These are phyloP conservation scores for Calameuta idolon DNA, from an alignment of 2,888 invertebrate species.

Conservation along the genomic window DNA sequence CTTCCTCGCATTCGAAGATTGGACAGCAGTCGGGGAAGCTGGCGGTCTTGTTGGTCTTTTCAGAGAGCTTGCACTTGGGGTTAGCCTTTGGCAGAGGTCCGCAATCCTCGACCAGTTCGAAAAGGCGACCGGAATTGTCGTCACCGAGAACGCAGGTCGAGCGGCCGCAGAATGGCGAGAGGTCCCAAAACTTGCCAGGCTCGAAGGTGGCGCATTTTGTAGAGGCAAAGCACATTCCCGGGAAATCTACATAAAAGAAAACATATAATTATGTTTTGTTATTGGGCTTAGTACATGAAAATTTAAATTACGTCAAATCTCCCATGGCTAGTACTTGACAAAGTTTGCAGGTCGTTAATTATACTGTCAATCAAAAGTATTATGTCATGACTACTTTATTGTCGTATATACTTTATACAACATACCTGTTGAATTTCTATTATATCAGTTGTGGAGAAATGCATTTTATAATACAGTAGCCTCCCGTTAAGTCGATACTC, in stretches of 20 bases:
- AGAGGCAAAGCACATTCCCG: slow-evolving; percentile 91
- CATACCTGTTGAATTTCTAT: not conserved
- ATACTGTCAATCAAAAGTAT: not conserved
- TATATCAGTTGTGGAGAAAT: not conserved
- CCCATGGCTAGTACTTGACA: not conserved
- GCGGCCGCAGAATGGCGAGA: slow-evolving; percentile 91
- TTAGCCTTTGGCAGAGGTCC: slow-evolving; percentile 89
- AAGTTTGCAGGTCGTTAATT: not conserved
- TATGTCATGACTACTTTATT: not conserved
- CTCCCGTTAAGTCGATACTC: not conserved
- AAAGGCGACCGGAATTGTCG: slow-evolving; percentile 79
- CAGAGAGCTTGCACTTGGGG: slow-evolving; percentile 88
- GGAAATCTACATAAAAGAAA: slow-evolving; percentile 76
- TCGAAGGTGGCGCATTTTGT: slow-evolving; percentile 90
- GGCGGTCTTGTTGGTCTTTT: slow-evolving; percentile 91
- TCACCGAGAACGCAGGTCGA: slow-evolving; percentile 87
- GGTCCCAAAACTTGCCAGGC: slow-evolving; percentile 86
- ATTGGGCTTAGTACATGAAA: not conserved
- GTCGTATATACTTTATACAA: not conserved
- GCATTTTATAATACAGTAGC: not conserved
- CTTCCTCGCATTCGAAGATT: slow-evolving; percentile 85
- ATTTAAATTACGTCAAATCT: not conserved
- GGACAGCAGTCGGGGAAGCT: slow-evolving; percentile 90
- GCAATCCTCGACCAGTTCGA: slow-evolving; percentile 90
- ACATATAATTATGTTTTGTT: not conserved